A percentile compares a stretch with the other conserved stretches of the same genome.
These are phyloP conservation scores for Orestias chungarensis DNA, from an alignment of 2,797 vertebrate genomes.

Conservation along the genomic window DNA sequence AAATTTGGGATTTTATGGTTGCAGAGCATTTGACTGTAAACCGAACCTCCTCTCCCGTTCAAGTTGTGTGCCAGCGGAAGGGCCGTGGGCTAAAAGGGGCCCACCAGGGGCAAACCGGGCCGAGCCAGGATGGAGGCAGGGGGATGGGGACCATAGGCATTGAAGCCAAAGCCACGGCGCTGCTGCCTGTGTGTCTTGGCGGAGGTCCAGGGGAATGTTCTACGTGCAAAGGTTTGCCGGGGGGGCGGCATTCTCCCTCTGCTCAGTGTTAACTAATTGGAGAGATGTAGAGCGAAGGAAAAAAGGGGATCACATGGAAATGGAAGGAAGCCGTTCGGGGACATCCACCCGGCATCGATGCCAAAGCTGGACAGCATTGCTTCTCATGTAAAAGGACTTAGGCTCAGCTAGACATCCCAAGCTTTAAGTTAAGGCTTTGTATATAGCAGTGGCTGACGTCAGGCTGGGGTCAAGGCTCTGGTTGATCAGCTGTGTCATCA, in stretches of 20 bases:
- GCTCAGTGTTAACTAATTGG: conserved; percentile 69
- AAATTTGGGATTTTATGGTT: too few species aligned
- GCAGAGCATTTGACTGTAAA: not conserved
- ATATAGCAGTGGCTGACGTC: conserved; percentile 46
- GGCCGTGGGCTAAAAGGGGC: conserved; percentile 55
- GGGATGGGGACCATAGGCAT: conserved; percentile 35
- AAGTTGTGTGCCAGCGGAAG: conserved; percentile 55
- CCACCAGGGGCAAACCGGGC: conserved; percentile 57
- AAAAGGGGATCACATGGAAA: conserved; percentile 54
- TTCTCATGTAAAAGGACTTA: conserved; percentile 59
- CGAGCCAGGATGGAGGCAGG: conserved; percentile 35
- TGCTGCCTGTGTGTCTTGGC: conserved; percentile 76
- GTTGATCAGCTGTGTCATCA: conserved; percentile 33
- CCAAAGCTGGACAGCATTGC: conserved; percentile 39
- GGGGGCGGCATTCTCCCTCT: conserved; percentile 45
- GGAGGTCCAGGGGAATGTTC: conserved; percentile 77
- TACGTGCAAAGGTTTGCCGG: conserved; percentile 52
- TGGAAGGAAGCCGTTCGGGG: conserved; percentile 43
- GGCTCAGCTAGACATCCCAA: conserved; percentile 34
- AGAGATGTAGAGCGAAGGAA: conserved; percentile 53
- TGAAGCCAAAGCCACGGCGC: conserved; percentile 48
- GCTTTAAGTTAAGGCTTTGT: conserved; percentile 48
- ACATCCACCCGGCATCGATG: conserved; percentile 36
- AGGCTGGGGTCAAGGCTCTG: too few species aligned
- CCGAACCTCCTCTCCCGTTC: conserved; percentile 24